Percentiles rank a stretch among this genome's conserved stretches.
Evolutionary conservation across 2,797 vertebrate species (phyloP).

Genomic region (Galaxias olidus): DNA sequence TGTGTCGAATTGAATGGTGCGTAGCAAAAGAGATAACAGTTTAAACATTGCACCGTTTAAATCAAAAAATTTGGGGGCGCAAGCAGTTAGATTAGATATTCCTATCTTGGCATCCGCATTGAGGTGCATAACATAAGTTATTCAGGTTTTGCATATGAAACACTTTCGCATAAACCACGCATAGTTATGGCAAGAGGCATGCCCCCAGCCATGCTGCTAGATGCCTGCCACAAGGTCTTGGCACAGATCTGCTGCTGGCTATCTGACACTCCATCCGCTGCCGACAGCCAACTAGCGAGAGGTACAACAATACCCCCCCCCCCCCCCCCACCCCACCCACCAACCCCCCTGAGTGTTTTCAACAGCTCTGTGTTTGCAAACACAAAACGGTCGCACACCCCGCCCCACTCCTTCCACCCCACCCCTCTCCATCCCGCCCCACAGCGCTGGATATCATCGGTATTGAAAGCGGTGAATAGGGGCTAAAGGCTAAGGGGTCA

Average conservation of each 20-base stretch:
- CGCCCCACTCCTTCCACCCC: neutral
- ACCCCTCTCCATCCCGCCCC: neutral
- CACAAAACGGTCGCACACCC: neutral
- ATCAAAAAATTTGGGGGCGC: too few species aligned
- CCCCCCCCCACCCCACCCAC: conserved; percentile 4
- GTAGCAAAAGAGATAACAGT: too few species aligned
- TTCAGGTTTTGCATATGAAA: too few species aligned
- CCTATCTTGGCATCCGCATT: too few species aligned
- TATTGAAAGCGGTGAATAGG: too few species aligned
- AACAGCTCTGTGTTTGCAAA: conserved; percentile 46
- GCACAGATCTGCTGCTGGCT: conserved; percentile 43
- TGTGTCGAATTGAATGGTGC: too few species aligned
- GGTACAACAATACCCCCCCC: too few species aligned
- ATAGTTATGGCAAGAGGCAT: conserved; percentile 13
- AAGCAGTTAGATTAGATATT: too few species aligned
- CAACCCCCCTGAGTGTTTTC: conserved; percentile 52
- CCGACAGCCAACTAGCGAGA: conserved; percentile 37
- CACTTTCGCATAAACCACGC: neutral
- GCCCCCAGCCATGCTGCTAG: neutral
- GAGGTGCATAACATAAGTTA: too few species aligned
- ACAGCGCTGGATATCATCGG: neutral
- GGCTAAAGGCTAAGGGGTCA: too few species aligned
- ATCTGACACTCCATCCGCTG: conserved; percentile 46
- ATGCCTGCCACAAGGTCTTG: conserved; percentile 28
- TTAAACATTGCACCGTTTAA: too few species aligned